A percentile compares a stretch with the other conserved stretches of the same genome.
Evolutionary conservation across 37 sponge, comb jelly and placozoan species (phyloP).

Genomic region (Cliona cf. orientalis): DNA sequence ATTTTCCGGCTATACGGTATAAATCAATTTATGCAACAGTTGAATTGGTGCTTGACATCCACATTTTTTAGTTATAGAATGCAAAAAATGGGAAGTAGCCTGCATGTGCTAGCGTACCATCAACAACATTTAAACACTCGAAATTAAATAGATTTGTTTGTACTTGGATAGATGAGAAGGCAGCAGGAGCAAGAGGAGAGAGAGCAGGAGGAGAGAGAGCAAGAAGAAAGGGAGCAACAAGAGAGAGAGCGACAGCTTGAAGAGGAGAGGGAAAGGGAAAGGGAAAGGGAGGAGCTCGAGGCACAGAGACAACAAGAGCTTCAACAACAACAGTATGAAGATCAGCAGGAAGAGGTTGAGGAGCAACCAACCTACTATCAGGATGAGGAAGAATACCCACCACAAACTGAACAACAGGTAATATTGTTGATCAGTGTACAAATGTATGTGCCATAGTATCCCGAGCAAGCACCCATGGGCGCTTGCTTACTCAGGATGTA

Average conservation of each 20-base stretch:
- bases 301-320: background rate
- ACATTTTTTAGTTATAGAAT: no score
- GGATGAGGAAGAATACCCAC: background rate
- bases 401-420: background rate
- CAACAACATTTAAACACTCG: no score
- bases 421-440: background rate
- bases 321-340: background rate
- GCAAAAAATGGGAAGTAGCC: no score
- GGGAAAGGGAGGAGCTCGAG: background rate
- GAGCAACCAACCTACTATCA: background rate
- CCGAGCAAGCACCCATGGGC: no score
- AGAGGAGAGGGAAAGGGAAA: slow-evolving; percentile 7
- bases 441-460: no score
- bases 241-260: background rate
- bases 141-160: no score
- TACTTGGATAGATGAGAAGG: slow-evolving; percentile 15
- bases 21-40: no score
- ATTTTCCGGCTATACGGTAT: no score
- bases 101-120: no score
- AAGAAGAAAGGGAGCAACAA: slow-evolving; percentile 3
- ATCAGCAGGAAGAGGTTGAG: slow-evolving; percentile 6
- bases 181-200: slow-evolving; percentile 41
- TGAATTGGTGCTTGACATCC: no score
- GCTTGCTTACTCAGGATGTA: no score
- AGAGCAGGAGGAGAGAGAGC: slow-evolving; percentile 6